Base-by-base conservation (phyloP, 1,140 invertebrate species). In the Eciton burchellii region DNA sequence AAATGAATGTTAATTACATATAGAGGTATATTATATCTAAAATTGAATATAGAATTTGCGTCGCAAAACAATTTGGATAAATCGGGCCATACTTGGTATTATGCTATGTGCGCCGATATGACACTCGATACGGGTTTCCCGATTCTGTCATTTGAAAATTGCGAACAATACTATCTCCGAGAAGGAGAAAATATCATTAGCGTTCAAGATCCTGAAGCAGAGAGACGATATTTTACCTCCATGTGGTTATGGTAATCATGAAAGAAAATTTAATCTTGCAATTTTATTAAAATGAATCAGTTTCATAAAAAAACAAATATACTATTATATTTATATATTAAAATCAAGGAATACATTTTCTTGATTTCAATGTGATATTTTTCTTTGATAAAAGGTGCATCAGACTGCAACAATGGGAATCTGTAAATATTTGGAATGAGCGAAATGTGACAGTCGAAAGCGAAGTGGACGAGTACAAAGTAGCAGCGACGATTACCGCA, bases 21-120 rank as follows among this genome's bases (percentile, higher is more conserved):
- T 8, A 21, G 1, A 35, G 49, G 19, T 43, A 16, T 24, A 47
- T 45, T 11, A 0, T 19, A 14, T 63, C 24, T 8, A 52, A 76
- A 76, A 16, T 65, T 76, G 8, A 19, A 35, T 2, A 8, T 35
- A 94, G 92, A 94, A 88, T 92, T 91, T 45, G 83, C 91, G 16
- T 90, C 93, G 1, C 83, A 86, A 47, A 89, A 92, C 47, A 90
- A 94, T 73, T 74, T 90, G 47, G 94, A 95, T 84, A 94, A 94
- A 88, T 94, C 94, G 2, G 92, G 93, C 81, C 89, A 87, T 41
- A 91, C 92, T 24, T 95, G 94, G 95, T 95, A 94, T 83, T 94
- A 94, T 82, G 91, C 94, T 0, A 85, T 94, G 4, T 94, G 94
- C 63, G 83, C 94, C 3, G 92, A 93, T 49, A 83, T 95, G n/a